A percentile compares a stretch with the other conserved stretches of the same genome.
These are phyloP conservation scores for Apodemia zela DNA, from an alignment of 2,888 invertebrate species.

Conservation along the genomic window DNA sequence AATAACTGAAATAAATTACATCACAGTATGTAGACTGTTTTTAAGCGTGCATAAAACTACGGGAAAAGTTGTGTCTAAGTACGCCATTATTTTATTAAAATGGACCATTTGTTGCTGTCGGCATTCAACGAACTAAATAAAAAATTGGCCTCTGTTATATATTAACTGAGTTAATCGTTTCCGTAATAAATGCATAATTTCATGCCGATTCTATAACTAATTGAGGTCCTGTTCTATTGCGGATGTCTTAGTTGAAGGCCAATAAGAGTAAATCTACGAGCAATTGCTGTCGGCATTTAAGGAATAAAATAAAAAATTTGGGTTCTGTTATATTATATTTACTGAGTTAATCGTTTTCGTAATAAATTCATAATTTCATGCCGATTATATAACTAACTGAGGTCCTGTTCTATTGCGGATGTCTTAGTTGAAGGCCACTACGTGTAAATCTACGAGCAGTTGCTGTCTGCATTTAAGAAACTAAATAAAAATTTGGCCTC, in stretches of 20 bases:
- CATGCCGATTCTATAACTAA: too few relatives aligned
- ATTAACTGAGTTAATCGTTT: not conserved
- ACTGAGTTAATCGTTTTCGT: not conserved
- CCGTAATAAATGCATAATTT: not conserved
- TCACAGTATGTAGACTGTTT: slow-evolving; percentile 17
- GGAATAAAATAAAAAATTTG: slow-evolving; percentile 24
- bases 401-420: too few relatives aligned
- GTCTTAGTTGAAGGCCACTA: too few relatives aligned
- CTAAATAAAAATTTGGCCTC: slow-evolving; percentile 10
- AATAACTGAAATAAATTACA: slow-evolving; percentile 13
- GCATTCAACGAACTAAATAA: too few relatives aligned
- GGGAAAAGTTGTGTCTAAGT: slow-evolving; percentile 42
- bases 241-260: too few relatives aligned
- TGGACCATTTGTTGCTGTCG: slow-evolving; percentile 42
- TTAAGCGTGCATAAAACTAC: slow-evolving; percentile 26
- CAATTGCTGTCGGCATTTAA: too few relatives aligned
- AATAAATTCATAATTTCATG: too few relatives aligned
- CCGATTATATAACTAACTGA: too few relatives aligned
- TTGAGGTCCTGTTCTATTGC: too few relatives aligned
- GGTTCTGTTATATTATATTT: not conserved
- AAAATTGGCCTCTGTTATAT: not conserved
- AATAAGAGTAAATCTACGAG: too few relatives aligned
- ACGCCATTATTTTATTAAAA: slow-evolving; percentile 43
- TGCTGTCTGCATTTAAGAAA: too few relatives aligned
- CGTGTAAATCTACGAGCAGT: too few relatives aligned